A percentile compares a stretch with the other conserved stretches of the same genome.
Conservation (phyloP, 2,888 invertebrate genomes). For the Catocala nupta region DNA sequence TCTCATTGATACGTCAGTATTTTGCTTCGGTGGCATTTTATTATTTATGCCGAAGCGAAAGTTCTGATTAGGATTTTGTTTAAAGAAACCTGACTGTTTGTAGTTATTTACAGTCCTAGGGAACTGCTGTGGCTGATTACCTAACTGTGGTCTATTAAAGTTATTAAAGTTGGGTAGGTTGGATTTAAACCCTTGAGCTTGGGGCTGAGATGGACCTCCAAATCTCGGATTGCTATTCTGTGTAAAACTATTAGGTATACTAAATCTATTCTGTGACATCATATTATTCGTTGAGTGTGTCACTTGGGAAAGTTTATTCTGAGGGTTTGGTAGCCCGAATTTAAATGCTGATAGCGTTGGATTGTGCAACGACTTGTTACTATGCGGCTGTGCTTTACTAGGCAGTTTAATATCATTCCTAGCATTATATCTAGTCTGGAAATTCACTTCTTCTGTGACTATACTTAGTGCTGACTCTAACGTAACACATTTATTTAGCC, state of each 20-base stretch:
- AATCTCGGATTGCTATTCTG: no score
- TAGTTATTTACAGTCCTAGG: constrained; percentile 2
- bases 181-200: no score
- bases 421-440: constrained; percentile 3
- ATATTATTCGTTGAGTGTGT: no score
- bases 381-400: not conserved
- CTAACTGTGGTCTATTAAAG: no score
- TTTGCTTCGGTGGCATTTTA: not conserved
- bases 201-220: no score
- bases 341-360: not conserved
- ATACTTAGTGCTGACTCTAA: constrained; percentile 11
- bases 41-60: not conserved
- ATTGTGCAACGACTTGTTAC: not conserved
- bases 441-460: constrained; percentile 15
- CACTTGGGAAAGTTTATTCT: no score
- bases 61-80: not conserved
- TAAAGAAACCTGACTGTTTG: constrained; percentile 7
- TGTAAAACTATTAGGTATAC: no score
- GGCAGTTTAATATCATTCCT: not conserved
- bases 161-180: no score
- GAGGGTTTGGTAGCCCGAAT: no score
- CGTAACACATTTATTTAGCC: constrained; percentile 6
- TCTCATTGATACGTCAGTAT: constrained; percentile 9
- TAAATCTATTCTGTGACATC: no score
- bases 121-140: not conserved